phyloP scores from a whole-genome alignment of 2,113 vertebrate genomes.

The Eira barbara region DNA sequence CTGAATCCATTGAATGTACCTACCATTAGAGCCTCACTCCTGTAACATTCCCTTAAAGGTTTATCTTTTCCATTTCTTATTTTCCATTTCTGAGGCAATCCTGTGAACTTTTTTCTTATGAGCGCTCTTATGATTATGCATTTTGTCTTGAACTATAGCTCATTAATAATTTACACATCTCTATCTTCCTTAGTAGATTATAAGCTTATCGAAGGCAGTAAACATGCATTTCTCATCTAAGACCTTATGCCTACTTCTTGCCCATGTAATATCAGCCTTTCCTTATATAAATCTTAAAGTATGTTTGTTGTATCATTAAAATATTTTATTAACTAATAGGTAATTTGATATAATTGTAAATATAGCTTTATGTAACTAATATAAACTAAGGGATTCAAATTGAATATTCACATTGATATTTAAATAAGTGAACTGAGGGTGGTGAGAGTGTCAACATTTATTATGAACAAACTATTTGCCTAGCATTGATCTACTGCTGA shows the following conservation, averaged over 20 bases:
- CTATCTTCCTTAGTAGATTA: neutral
- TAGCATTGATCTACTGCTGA: neutral
- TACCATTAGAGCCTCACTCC: neutral
- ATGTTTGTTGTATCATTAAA: neutral
- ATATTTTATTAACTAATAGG: constrained; percentile 2
- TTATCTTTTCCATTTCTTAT: neutral
- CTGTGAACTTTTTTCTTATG: neutral
- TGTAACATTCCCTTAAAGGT: neutral
- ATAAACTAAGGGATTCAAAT: neutral
- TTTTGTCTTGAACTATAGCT: neutral
- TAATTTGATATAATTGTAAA: neutral
- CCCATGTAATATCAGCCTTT: neutral
- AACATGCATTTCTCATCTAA: neutral
- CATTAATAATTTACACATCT: neutral
- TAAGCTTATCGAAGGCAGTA: neutral
- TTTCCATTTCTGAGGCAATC: neutral
- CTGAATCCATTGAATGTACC: neutral
- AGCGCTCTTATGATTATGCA: neutral
- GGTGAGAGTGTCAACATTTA: neutral
- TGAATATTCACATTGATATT: neutral
- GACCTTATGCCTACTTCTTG: neutral
- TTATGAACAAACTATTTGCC: neutral
- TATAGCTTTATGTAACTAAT: neutral
- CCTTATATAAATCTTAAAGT: neutral
- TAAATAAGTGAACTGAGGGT: neutral